Conservation (phyloP, 2,113 vertebrate genomes). For the Abramis brama region DNA sequence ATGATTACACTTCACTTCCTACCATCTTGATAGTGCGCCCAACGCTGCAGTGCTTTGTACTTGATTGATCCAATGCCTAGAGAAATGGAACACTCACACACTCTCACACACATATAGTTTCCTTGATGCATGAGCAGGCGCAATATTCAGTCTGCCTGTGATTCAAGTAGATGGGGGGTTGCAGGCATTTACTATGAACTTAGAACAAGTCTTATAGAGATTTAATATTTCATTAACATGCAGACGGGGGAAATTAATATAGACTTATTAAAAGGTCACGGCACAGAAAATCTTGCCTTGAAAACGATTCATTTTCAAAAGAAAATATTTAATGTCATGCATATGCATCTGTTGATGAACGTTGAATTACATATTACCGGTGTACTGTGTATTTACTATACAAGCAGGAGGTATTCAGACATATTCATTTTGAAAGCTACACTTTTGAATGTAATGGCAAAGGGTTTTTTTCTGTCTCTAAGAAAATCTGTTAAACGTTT, state of each 20-base stretch:
- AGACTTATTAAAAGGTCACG: neutral
- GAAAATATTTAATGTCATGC: neutral
- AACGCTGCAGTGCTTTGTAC: conserved; percentile 42
- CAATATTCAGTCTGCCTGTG: conserved; percentile 18
- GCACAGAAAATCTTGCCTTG: neutral
- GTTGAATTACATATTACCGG: neutral
- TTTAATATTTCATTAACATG: neutral
- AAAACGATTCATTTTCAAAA: neutral
- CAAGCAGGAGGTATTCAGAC: neutral
- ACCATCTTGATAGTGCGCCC: conserved; percentile 36
- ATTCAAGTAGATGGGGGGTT: neutral
- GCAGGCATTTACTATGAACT: neutral
- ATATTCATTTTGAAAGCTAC: neutral
- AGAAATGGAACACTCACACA: conserved; percentile 44
- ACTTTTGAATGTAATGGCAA: neutral
- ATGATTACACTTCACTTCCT: conserved; percentile 38
- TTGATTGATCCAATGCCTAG: conserved; percentile 47
- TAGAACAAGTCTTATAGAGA: neutral
- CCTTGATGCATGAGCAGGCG: conserved; percentile 19
- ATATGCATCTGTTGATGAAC: neutral
- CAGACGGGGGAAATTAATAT: neutral
- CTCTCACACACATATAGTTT: conserved; percentile 39
- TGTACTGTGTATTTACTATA: neutral
- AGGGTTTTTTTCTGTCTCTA: neutral
- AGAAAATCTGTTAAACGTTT: conserved; percentile 1